phyloP scores from a whole-genome alignment of 1,140 invertebrate genomes.

The Plutomurus gul region DNA sequence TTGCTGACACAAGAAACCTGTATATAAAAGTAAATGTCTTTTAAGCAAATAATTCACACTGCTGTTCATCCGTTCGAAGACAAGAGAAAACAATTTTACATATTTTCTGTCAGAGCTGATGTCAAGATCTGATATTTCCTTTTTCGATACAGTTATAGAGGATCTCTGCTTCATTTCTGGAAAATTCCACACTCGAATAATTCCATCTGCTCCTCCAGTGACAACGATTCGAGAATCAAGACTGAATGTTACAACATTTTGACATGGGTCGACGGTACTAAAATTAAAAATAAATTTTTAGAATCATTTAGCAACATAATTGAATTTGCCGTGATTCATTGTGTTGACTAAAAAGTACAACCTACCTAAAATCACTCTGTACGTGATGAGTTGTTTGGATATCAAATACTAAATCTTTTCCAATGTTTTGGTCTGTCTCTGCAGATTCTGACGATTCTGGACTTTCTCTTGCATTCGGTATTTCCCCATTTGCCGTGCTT shows the following conservation, averaged over 20 bases:
- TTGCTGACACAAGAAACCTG: conserved; percentile 82
- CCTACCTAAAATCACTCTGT: conserved; percentile 60
- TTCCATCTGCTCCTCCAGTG: conserved; percentile 88
- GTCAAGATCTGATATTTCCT: conserved; percentile 90
- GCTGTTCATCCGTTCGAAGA: neutral
- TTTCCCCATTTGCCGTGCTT: conserved; percentile 33
- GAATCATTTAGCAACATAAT: neutral
- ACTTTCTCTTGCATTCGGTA: neutral
- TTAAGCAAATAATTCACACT: neutral
- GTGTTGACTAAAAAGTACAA: neutral
- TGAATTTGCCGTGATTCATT: neutral
- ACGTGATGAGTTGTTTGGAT: conserved; percentile 57
- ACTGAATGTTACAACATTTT: conserved; percentile 49
- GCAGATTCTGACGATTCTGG: neutral
- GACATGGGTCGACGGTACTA: conserved; percentile 48
- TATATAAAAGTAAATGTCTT: conserved; percentile 4
- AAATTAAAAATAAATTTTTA: neutral
- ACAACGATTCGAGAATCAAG: conserved; percentile 66
- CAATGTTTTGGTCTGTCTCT: neutral
- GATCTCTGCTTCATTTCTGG: conserved; percentile 72
- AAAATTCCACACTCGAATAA: conserved; percentile 85
- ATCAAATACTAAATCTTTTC: conserved; percentile 58
- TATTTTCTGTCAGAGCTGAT: conserved; percentile 76
- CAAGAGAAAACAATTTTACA: conserved; percentile 55
- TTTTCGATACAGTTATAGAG: conserved; percentile 73